Evolutionary conservation across 2,797 vertebrate genomes (phyloP).

Genomic region (Sylvilagus floridanus): DNA sequence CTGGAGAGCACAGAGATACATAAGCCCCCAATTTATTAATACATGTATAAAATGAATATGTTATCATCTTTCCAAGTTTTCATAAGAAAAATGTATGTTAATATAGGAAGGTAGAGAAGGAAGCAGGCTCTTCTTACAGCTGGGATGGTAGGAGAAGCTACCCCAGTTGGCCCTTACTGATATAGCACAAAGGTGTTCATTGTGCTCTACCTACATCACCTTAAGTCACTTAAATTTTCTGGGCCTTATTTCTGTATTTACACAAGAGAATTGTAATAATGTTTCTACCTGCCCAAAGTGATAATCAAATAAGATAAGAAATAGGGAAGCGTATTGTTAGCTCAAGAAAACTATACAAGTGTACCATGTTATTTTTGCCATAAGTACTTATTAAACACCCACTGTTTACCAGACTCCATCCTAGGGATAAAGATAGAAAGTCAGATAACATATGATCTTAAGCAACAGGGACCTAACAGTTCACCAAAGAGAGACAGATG

Average conservation of each 20-base stretch:
- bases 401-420: neutral
- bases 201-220: neutral
- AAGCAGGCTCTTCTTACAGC: neutral
- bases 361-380: neutral
- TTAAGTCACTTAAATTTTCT: conserved; percentile 6
- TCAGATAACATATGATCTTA: neutral
- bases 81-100: neutral
- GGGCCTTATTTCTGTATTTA: neutral
- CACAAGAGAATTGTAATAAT: neutral
- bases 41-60: neutral
- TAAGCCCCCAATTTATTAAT: conserved; percentile 21
- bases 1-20: neutral
- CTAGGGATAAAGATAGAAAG: neutral
- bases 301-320: neutral
- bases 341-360: conserved; percentile 35
- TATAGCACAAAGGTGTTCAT: neutral
- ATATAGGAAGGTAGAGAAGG: neutral
- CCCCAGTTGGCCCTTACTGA: neutral
- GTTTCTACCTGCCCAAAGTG: conserved; percentile 6
- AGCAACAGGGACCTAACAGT: neutral
- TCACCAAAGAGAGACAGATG: neutral
- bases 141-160: neutral
- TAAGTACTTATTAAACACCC: conserved; percentile 12
- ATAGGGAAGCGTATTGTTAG: conserved; percentile 19
- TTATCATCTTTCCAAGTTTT: conserved; percentile 9